Evolutionary conservation across 2,888 invertebrate species (phyloP), one percentile per base, ranked within the genome.

Genomic region (Pedicia rivosa): DNA sequence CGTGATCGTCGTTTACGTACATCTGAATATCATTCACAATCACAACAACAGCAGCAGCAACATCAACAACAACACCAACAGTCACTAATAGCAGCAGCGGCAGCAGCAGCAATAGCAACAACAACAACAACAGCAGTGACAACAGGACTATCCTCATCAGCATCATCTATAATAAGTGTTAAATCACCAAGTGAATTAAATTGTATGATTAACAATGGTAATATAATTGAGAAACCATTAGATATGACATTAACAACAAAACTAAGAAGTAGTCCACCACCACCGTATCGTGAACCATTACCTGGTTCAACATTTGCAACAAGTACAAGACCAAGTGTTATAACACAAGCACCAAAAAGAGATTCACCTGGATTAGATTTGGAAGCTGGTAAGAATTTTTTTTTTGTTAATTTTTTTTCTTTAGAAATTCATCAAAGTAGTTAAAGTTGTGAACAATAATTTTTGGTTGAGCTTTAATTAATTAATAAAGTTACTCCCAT

Each of bases 401-500:
- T n/a, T n/a, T n/a, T n/a, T n/a, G n/a, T n/a, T n/a, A 14, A 31
- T 24, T 14, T 31, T 10, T 37, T 33, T 29, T 19, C 27, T 14
- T 55, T 52, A 20, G 61, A 78, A 78, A 77, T 50, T 71, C 72
- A 26, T 72, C 75, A 56, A 75, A 77, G 10, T 75, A 78, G 69
- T 81, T n/a, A n/a, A n/a, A n/a, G n/a, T n/a, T n/a, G n/a, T n/a
- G n/a, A n/a, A n/a, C n/a, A n/a, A n/a, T n/a, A n/a, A n/a, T n/a
- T n/a, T n/a, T n/a, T n/a, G n/a, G n/a, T n/a, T n/a, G n/a, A n/a
- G n/a, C n/a, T n/a, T n/a, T n/a, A n/a, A n/a, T n/a, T n/a, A n/a
- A n/a, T n/a, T n/a, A n/a, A n/a, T n/a, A n/a, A n/a, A n/a, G n/a
- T n/a, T n/a, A n/a, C n/a, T n/a, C n/a, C n/a, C n/a, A n/a, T n/a